Evolutionary conservation across 2,888 invertebrate species (phyloP), one percentile per base, ranked within the genome.

Genomic region (Baccha elongata): DNA sequence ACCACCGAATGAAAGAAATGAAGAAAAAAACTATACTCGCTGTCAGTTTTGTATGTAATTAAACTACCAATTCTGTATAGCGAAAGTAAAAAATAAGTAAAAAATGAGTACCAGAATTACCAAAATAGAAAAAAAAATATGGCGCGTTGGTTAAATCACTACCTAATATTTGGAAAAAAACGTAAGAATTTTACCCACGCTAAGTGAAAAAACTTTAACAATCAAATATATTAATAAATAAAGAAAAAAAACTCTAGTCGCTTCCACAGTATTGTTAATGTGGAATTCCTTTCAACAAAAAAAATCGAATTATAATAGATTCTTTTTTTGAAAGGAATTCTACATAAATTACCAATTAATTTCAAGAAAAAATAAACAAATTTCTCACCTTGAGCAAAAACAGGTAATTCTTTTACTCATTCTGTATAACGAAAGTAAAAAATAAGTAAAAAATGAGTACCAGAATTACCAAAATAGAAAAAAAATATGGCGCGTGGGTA

Each of bases 361-460:
- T n/a, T n/a, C n/a, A n/a, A n/a, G n/a, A 35, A 2, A 11, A 11
- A 11, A 35, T 2, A 35, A 35, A 35, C 11, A 35, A 35, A 3
- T 11, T 11, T 3, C 11, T 6, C 44, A 17, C 6, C 44, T 10
- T 44, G 44, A 10, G 19, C 17, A 44, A 44, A 44, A 44, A 44
- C 44, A 44, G 6, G 44, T 44, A 11, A 8, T 44, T 44, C 6
- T 17, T 44, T 17, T 8, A 44, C 44, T 44, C 19, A 17, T 44
- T 17, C 44, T 44, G 1, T 44, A 44, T 44, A 6, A 44, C 1
- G 10, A 44, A 44, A n/a, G n/a, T n/a, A n/a, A n/a, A n/a, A n/a
- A n/a, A n/a, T n/a, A n/a, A 40, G 44, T 44, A 44, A 44, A 19
- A 44, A 44, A 44, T 44, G 11, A 21, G 44, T 44, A 44, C 3